Percentiles rank a stretch among this genome's conserved stretches.
Conservation (phyloP, 2,797 vertebrate species). For the Ctenopoma kingsleyae region DNA sequence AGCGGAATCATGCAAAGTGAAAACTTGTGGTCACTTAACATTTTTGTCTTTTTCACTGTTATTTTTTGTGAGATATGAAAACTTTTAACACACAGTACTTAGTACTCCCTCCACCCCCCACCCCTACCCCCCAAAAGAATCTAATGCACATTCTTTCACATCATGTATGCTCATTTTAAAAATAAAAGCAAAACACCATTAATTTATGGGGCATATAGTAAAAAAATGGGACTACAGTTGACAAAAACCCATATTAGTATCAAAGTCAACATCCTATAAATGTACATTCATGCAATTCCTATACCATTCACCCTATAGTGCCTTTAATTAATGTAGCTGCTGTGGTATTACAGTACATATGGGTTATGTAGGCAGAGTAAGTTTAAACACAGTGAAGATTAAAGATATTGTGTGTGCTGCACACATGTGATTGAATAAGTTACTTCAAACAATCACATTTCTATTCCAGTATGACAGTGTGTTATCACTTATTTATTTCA, state of each 20-base stretch:
- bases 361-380: slow-evolving; percentile 46
- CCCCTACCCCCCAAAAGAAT: not conserved
- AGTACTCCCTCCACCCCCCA: no score
- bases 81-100: slow-evolving; percentile 42
- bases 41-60: slow-evolving; percentile 33
- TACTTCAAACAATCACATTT: slow-evolving; percentile 46
- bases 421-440: slow-evolving; percentile 56
- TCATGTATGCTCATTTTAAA: slow-evolving; percentile 33
- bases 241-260: slow-evolving; percentile 47
- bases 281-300: slow-evolving; percentile 68
- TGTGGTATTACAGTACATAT: slow-evolving; percentile 40
- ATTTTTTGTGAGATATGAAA: slow-evolving; percentile 40
- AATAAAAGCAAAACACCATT: slow-evolving; percentile 24
- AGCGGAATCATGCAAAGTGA: slow-evolving; percentile 65
- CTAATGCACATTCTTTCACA: slow-evolving; percentile 46
- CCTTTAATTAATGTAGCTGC: slow-evolving; percentile 47
- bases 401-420: slow-evolving; percentile 62
- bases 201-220: slow-evolving; percentile 22
- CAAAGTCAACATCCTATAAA: slow-evolving; percentile 48
- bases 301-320: slow-evolving; percentile 31
- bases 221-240: slow-evolving; percentile 40
- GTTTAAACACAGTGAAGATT: slow-evolving; percentile 46
- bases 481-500: slow-evolving; percentile 17
- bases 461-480: slow-evolving; percentile 38
- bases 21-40: slow-evolving; percentile 31